Conservation (phyloP, 2,113 vertebrate genomes). For the Grammomys surdaster region DNA sequence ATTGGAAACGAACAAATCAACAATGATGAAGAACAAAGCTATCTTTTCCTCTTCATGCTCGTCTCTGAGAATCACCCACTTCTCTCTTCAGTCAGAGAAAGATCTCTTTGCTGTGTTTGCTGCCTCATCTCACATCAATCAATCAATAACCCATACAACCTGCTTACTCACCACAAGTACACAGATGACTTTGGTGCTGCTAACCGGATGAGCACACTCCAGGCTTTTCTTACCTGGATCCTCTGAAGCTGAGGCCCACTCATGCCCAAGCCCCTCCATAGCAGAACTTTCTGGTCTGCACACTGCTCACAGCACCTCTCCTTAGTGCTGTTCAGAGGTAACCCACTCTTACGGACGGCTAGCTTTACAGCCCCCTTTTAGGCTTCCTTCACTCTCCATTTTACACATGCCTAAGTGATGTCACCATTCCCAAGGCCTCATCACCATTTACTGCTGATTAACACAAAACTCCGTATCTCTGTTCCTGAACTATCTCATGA, state of each 20-base stretch:
- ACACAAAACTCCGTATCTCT: background rate
- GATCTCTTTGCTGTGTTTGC: background rate
- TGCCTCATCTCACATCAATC: background rate
- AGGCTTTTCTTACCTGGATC: background rate
- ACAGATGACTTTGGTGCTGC: background rate
- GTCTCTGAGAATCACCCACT: constrained; percentile 30
- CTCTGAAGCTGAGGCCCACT: background rate
- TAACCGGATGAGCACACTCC: too few species aligned
- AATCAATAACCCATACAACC: background rate
- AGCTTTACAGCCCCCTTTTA: background rate
- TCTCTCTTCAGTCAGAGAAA: background rate
- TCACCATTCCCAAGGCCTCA: background rate
- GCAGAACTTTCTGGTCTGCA: background rate
- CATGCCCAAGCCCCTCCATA: background rate
- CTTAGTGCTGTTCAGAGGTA: background rate
- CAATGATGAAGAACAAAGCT: constrained; percentile 22
- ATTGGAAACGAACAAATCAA: constrained; percentile 30
- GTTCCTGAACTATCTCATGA: background rate
- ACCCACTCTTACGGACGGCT: background rate
- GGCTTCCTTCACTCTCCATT: constrained; percentile 10
- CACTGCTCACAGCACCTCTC: background rate
- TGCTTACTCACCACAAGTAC: background rate
- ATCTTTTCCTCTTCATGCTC: background rate
- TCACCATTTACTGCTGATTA: constrained; percentile 33
- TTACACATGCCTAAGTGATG: background rate